Percentiles rank a stretch among this genome's conserved stretches.
Conservation (phyloP, 2,113 vertebrate genomes). For the Melierax canorus region DNA sequence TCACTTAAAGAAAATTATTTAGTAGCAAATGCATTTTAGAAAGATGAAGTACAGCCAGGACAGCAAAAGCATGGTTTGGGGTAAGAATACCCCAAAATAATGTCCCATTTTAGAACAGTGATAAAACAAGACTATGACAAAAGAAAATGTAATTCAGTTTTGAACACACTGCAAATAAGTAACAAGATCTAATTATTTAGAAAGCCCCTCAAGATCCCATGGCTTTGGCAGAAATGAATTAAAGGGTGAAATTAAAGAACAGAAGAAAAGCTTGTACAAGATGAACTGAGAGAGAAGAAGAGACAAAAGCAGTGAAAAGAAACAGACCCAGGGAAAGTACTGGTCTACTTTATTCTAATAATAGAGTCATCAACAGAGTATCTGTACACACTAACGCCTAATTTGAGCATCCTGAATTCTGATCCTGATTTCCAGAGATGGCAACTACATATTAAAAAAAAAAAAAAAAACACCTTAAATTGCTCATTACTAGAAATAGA, state of each 20-base stretch:
- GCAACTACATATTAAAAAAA: background rate
- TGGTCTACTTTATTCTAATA: conserved; percentile 16
- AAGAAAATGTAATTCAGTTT: background rate
- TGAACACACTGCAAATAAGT: background rate
- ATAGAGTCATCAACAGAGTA: conserved; percentile 18
- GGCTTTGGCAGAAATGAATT: background rate
- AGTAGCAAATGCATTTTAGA: background rate
- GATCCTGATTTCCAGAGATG: conserved; percentile 9
- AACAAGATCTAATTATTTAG: background rate
- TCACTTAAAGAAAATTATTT: background rate
- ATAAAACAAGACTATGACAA: background rate
- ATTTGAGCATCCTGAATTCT: conserved; percentile 25
- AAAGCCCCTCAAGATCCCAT: background rate
- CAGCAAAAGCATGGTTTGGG: background rate
- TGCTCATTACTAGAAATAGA: conserved; percentile 48
- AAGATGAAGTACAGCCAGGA: background rate
- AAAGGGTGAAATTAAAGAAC: background rate
- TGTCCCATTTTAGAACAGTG: background rate
- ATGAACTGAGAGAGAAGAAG: background rate
- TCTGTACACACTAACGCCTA: background rate
- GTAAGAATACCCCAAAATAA: background rate
- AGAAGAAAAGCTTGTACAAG: background rate
- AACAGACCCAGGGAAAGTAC: background rate
- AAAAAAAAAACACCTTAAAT: background rate
- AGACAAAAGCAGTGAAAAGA: background rate